phyloP scores from a whole-genome alignment of 2,797 vertebrate species.

The Etheostoma perlongum region DNA sequence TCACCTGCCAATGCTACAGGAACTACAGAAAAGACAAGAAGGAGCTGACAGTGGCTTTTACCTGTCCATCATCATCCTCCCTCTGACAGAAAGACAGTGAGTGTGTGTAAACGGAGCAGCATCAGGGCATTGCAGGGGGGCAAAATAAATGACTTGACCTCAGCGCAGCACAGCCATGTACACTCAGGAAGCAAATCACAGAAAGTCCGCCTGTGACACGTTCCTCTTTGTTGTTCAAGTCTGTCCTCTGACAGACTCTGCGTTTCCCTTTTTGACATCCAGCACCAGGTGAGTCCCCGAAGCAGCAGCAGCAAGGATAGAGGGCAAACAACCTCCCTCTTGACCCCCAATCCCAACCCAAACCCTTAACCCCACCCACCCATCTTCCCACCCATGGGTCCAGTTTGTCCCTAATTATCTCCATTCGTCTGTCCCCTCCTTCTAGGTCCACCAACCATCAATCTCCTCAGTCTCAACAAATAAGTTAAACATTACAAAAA shows the following conservation, averaged over 20 bases:
- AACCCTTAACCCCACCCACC: constrained; percentile 30
- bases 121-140: constrained; percentile 71
- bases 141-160: constrained; percentile 58
- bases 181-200: constrained; percentile 55
- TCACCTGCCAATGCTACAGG: constrained; percentile 43
- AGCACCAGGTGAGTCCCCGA: constrained; percentile 71
- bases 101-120: constrained; percentile 73
- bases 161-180: constrained; percentile 61
- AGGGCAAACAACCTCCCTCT: constrained; percentile 56
- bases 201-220: constrained; percentile 15
- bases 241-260: constrained; percentile 44
- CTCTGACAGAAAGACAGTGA: constrained; percentile 31
- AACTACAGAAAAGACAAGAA: constrained; percentile 37
- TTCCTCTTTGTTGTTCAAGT: constrained; percentile 37
- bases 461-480: constrained; percentile 80
- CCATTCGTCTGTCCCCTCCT: constrained; percentile 41
- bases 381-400: constrained; percentile 41
- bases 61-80: constrained; percentile 47
- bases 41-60: constrained; percentile 66
- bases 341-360: constrained; percentile 25
- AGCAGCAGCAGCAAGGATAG: constrained; percentile 80
- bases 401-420: constrained; percentile 54
- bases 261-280: constrained; percentile 70
- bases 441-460: constrained; percentile 30
- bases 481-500: constrained; percentile 92